These are phyloP conservation scores for Setipinna tenuifilis DNA, from an alignment of 2,797 vertebrate species.

Conservation along the genomic window DNA sequence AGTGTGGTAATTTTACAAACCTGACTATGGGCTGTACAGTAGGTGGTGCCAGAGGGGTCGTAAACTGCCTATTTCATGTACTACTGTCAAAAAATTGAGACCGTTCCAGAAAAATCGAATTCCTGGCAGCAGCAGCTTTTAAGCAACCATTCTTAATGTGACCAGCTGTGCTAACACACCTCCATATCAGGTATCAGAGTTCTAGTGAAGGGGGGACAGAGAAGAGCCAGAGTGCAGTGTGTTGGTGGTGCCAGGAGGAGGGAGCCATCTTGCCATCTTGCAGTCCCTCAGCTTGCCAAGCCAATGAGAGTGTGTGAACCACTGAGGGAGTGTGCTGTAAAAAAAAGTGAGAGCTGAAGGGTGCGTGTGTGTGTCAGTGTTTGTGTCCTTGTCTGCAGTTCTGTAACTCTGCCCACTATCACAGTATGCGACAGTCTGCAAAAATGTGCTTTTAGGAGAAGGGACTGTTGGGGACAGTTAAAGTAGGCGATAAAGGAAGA, in stretches of 20 bases:
- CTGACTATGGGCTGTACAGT: too few relatives aligned
- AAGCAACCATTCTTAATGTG: not conserved
- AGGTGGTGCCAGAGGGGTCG: too few relatives aligned
- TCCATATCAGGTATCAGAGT: not conserved
- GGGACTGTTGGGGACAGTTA: not conserved
- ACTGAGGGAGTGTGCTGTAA: not conserved
- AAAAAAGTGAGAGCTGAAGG: not conserved
- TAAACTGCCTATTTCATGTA: too few relatives aligned
- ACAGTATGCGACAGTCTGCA: not conserved
- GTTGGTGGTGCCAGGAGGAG: slow-evolving; percentile 26
- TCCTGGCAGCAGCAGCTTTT: too few relatives aligned
- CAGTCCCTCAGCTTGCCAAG: not conserved
- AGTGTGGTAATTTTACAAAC: too few relatives aligned
- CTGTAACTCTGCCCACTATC: not conserved
- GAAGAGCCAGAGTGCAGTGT: slow-evolving; percentile 31
- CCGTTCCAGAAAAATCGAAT: too few relatives aligned
- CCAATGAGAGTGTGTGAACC: not conserved
- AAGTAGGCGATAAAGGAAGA: not conserved
- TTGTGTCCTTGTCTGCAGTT: not conserved
- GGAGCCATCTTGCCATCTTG: not conserved
- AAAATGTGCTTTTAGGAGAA: not conserved
- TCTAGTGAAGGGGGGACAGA: not conserved
- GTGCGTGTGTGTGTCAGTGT: not conserved
- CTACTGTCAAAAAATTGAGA: too few relatives aligned
- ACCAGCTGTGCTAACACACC: not conserved